phyloP scores from a whole-genome alignment of 2,888 invertebrate genomes.

The Ganaspis brasiliensis region DNA sequence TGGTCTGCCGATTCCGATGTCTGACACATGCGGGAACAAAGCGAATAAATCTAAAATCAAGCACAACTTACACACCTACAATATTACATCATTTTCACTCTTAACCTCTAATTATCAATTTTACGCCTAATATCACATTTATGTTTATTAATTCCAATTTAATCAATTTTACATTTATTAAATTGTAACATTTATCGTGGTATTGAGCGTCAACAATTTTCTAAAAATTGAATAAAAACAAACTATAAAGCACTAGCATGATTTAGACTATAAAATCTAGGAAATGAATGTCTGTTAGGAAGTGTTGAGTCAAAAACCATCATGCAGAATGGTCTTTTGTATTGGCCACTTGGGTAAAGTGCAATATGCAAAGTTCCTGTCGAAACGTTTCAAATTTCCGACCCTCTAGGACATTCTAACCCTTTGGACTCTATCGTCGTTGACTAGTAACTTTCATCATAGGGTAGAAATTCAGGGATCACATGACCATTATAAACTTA shows the following conservation, averaged over 20 bases:
- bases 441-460: background rate
- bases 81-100: background rate
- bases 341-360: background rate
- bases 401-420: background rate
- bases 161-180: no score
- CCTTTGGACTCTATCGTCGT: background rate
- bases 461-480: constrained; percentile 9
- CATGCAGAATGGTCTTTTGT: constrained; percentile 2
- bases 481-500: constrained; percentile 37
- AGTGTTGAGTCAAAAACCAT: no score
- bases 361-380: constrained; percentile 29
- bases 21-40: constrained; percentile 26
- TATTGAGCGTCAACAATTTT: no score
- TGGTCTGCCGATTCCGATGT: background rate
- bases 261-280: no score
- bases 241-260: no score
- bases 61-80: background rate
- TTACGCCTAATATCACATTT: no score
- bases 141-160: no score
- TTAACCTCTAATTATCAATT: no score
- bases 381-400: constrained; percentile 7
- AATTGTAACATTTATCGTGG: no score
- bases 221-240: no score
- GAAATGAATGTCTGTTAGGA: no score
- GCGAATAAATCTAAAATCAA: constrained; percentile 32